Conservation (phyloP, 2,888 invertebrate species). For the Herminia tarsipennalis region DNA sequence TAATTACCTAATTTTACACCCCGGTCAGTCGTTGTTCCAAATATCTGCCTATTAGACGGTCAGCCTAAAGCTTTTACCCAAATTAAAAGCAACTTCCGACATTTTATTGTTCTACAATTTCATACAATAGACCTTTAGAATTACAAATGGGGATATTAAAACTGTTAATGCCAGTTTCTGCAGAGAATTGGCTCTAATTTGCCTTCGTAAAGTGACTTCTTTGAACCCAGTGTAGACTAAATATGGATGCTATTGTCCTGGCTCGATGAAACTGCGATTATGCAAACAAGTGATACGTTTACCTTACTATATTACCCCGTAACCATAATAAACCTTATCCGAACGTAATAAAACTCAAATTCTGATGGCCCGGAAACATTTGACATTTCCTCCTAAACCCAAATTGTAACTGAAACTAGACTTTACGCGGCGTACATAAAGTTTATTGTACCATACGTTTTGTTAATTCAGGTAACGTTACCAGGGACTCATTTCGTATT, state of each 20-base stretch:
- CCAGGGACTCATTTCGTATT: slow-evolving; percentile 29
- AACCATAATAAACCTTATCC: too few species aligned
- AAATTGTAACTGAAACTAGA: slow-evolving; percentile 13
- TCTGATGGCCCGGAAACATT: slow-evolving; percentile 17
- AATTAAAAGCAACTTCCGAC: slow-evolving; percentile 15
- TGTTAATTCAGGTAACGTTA: slow-evolving; percentile 18
- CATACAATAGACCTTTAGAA: too few species aligned
- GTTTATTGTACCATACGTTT: slow-evolving; percentile 16
- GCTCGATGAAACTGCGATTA: too few species aligned
- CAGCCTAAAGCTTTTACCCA: slow-evolving; percentile 14
- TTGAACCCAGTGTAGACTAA: too few species aligned
- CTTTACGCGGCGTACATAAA: slow-evolving; percentile 18
- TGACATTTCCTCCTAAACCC: slow-evolving; percentile 8
- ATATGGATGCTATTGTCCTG: too few species aligned
- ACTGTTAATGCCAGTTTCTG: too few species aligned
- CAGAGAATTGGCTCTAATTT: too few species aligned
- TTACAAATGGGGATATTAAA: too few species aligned
- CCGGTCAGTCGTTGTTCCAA: background rate
- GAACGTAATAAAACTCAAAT: slow-evolving; percentile 18
- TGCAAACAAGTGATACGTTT: too few species aligned
- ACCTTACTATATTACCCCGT: too few species aligned
- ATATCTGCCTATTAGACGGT: slow-evolving; percentile 12
- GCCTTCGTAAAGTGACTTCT: too few species aligned
- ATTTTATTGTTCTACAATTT: too few species aligned
- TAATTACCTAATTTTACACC: background rate